Base-by-base conservation (phyloP, 2,888 invertebrate genomes). In the Hylaea fasciaria region DNA sequence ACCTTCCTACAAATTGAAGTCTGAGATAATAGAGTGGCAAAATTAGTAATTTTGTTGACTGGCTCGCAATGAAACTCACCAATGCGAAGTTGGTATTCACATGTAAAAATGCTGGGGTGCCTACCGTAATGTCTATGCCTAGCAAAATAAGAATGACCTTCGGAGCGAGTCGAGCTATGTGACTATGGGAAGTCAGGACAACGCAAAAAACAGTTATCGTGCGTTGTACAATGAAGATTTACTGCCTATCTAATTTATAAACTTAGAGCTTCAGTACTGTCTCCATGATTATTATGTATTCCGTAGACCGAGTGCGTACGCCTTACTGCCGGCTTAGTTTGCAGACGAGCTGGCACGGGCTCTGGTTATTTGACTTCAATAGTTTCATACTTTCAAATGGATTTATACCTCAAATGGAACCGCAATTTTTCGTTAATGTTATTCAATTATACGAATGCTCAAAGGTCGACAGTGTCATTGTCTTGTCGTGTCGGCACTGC, bases 351-450 rank as follows among this genome's bases (percentile, higher is more conserved):
- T 32, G 59, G 47, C 51, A 56, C 52, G 12, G 40, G 52, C 40
- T 58, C 41, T 41, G 44, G 55, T 60, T 61, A 66, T 63, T 62
- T 52, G 52, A 56, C 53, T 69, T 52, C 55, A 57, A 59, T 69
- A 60, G 65, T 56, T 56, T 44, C 43, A 61, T 52, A 56, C 56
- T 54, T 49, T 54, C 46, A 35, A 51, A 46, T 47, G 43, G 37
- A 47, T 54, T 49, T 29, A 22, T 35, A 28, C 12, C 39, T 46
- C 11, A 0, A 35, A 50, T 29, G 2, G 22, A 32, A 29, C 5
- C 32, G 10, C 32, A 32, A 2, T 32, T 7, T 8, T 32, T 32
- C 32, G 7, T 32, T 3, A 22, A 22, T 22, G 22, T 3, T 22
- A 22, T 22, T 22, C 22, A 22, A 22, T 22, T 22, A 5, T 22